Conservation (phyloP, 2,888 invertebrate species). For the Pyralis farinalis region DNA sequence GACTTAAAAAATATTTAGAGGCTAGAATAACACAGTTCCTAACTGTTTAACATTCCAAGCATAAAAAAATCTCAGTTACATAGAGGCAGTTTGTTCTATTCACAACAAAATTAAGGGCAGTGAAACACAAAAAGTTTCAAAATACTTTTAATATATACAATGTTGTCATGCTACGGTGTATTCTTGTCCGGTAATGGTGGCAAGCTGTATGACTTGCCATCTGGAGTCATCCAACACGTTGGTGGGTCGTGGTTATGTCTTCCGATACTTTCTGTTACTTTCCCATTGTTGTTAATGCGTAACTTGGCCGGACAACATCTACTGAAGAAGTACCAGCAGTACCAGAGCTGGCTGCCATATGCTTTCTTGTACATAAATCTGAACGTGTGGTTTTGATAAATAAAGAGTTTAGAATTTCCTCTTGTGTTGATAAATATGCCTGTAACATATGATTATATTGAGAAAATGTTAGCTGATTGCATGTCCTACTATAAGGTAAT, state of each 20-base stretch:
- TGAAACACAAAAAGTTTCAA: constrained; percentile 26
- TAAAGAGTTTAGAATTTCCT: constrained; percentile 73
- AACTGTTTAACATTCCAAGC: neutral
- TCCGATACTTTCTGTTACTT: constrained; percentile 71
- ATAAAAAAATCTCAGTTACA: neutral
- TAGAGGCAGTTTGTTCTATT: constrained; percentile 37
- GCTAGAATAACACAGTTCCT: neutral
- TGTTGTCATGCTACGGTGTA: constrained; percentile 28
- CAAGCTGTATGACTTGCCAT: constrained; percentile 68
- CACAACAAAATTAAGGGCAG: constrained; percentile 26
- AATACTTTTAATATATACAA: constrained; percentile 40
- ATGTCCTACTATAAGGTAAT: no score
- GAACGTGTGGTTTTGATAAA: constrained; percentile 75
- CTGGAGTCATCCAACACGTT: constrained; percentile 75
- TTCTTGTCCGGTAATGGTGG: constrained; percentile 60
- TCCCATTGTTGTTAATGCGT: constrained; percentile 66
- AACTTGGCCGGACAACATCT: constrained; percentile 72
- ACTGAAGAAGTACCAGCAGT: constrained; percentile 77
- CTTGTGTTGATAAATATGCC: constrained; percentile 76
- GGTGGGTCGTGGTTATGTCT: constrained; percentile 73
- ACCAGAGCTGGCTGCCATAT: constrained; percentile 75
- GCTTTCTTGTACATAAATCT: constrained; percentile 77
- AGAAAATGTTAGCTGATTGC: no score
- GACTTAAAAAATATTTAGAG: neutral
- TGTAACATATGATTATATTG: constrained; percentile 31